Evolutionary conservation across 2,888 invertebrate genomes (phyloP), one percentile per base, ranked within the genome.

Genomic region (Andrena haemorrhoa): DNA sequence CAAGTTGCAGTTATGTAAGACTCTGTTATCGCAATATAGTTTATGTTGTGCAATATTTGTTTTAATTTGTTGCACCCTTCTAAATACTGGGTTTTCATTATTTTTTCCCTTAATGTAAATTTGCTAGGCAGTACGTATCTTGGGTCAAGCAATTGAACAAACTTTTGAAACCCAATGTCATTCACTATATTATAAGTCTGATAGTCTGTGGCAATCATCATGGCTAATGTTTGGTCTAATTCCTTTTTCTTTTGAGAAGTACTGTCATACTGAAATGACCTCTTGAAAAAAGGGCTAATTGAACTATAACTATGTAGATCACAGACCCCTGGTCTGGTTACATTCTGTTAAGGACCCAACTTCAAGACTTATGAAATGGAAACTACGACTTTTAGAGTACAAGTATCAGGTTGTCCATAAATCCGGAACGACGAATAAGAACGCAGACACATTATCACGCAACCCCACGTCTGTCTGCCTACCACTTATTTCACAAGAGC

Each of bases 151-250:
- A 80, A 47, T 5, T 66, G 60, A 26, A 79, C 49, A 61, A 86
- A 82, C n/a, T 65, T 75, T 61, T 56, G 83, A 71, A 83, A 85
- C 23, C 81, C 78, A 31, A 23, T 58, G 70, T 85, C 81, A 53
- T 83, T 80, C 4, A 82, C 81, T 31, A 83, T 76, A 16, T 64
- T 75, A 64, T 82, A 84, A 20, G 85, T 79, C 26, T 85, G 84
- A 23, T 83, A 76, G 51, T 85, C 85, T 23, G 20, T 63, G 16
- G 72, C 81, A 60, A 86, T 71, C 81, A 83, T 83, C 64, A 66
- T n/a, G 31, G 75, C 56, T 49, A 82, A 56, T 56, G 83, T 78
- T 8, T 49, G n/a, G 33, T 71, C 71, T 53, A 49, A 60, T 33
- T 71, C 41, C 63, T 61, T 72, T 85, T 74, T 74, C 12, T 65